Evolutionary conservation across 1,140 invertebrate species (phyloP).

Genomic region (Bombus impatiens): DNA sequence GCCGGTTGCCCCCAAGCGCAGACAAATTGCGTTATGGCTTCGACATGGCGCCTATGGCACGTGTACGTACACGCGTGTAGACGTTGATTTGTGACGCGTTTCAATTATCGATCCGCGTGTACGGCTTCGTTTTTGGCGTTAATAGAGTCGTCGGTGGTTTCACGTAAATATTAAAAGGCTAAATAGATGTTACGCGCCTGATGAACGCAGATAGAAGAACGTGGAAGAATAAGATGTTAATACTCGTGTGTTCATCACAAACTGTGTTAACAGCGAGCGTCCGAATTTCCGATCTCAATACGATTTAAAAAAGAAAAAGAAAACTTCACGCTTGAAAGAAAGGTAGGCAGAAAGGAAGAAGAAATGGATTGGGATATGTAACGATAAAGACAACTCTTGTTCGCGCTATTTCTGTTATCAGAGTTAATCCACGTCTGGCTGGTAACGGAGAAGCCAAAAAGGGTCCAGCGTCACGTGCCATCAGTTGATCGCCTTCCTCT

Average conservation of each 20-base stretch:
- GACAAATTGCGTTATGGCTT: conserved; percentile 64
- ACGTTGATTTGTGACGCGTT: conserved; percentile 56
- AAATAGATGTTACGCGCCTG: not conserved
- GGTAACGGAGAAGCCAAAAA: not conserved
- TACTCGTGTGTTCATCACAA: too few relatives aligned
- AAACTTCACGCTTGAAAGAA: not conserved
- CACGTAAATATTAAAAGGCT: not conserved
- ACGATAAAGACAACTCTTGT: not conserved
- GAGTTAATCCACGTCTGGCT: not conserved
- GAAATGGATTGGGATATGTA: not conserved
- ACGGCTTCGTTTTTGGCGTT: conserved; percentile 24
- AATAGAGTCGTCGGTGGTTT: not conserved
- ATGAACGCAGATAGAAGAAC: not conserved
- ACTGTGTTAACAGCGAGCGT: too few relatives aligned
- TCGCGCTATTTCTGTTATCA: too few relatives aligned
- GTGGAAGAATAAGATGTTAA: not conserved
- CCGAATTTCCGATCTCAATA: too few relatives aligned
- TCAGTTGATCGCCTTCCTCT: not conserved
- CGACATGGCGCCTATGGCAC: conserved; percentile 30
- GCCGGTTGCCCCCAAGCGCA: conserved; percentile 6
- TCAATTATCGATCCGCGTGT: conserved; percentile 57
- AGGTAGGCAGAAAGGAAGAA: not conserved
- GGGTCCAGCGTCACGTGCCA: not conserved
- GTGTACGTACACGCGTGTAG: conserved; percentile 37
- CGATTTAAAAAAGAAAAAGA: too few relatives aligned